A percentile compares a stretch with the other conserved stretches of the same genome.
Evolutionary conservation across 2,113 vertebrate genomes (phyloP).

Genomic region (Dasyurus viverrinus): DNA sequence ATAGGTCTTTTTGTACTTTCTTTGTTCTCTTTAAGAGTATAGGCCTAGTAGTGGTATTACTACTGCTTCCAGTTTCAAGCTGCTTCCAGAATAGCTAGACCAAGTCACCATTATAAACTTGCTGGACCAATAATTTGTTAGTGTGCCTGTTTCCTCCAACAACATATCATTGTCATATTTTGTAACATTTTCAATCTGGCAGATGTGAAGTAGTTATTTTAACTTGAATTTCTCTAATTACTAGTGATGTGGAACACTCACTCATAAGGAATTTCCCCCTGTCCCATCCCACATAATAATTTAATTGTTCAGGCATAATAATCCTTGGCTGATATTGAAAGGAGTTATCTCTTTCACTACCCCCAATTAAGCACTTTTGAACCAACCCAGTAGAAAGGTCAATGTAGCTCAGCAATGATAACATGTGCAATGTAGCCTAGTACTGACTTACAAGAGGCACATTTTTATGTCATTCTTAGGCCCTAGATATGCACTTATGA

Average conservation of each 20-base stretch:
- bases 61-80: neutral
- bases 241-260: neutral
- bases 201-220: neutral
- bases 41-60: neutral
- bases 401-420: constrained; percentile 38
- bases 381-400: neutral
- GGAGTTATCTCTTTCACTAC: neutral
- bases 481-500: neutral
- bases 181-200: neutral
- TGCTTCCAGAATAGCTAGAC: neutral
- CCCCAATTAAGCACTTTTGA: neutral
- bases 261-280: neutral
- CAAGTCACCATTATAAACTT: neutral
- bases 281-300: neutral
- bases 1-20: neutral
- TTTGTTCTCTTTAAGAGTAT: neutral
- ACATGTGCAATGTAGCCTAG: neutral
- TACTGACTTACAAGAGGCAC: constrained; percentile 1
- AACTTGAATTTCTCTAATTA: neutral
- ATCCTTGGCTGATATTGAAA: neutral
- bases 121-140: neutral
- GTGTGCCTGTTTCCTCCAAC: neutral
- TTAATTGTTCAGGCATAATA: neutral
- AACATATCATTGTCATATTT: neutral
- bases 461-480: neutral